phyloP scores from a whole-genome alignment of 1,140 invertebrate species.

The Bombus superbus region DNA sequence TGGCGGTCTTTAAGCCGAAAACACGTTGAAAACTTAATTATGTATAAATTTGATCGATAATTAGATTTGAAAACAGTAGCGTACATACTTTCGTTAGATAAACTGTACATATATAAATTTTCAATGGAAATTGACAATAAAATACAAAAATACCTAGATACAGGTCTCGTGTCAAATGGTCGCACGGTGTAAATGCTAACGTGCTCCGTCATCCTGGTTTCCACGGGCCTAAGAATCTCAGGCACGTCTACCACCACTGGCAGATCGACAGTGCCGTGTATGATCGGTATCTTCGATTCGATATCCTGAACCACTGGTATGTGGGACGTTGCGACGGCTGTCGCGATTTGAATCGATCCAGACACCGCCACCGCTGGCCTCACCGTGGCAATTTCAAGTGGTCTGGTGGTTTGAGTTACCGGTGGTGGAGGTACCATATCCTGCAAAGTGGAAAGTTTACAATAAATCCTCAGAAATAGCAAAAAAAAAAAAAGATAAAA shows the following conservation, averaged over 20 bases:
- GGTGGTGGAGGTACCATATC: slow-evolving; percentile 79
- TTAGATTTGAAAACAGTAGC: too few species aligned
- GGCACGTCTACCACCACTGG: slow-evolving; percentile 78
- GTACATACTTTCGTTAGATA: too few species aligned
- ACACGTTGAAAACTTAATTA: too few species aligned
- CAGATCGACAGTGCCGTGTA: slow-evolving; percentile 80
- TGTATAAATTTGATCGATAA: too few species aligned
- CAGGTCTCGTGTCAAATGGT: slow-evolving; percentile 77
- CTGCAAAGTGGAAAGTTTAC: slow-evolving; percentile 47
- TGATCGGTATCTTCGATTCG: slow-evolving; percentile 80
- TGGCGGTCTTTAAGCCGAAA: not conserved
- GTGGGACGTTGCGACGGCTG: slow-evolving; percentile 79
- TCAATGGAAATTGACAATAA: not conserved
- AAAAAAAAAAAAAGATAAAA: not conserved
- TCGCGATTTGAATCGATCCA: slow-evolving; percentile 80
- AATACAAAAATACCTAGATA: slow-evolving; percentile 70
- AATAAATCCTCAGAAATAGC: not conserved
- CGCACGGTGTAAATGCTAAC: slow-evolving; percentile 78
- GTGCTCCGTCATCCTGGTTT: slow-evolving; percentile 73
- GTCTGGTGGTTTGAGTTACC: slow-evolving; percentile 69
- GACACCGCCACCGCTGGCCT: slow-evolving; percentile 77
- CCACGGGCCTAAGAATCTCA: slow-evolving; percentile 68
- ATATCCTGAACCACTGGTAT: slow-evolving; percentile 79
- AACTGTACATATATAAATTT: too few species aligned
- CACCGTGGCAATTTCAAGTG: slow-evolving; percentile 72